A percentile compares a stretch with the other conserved stretches of the same genome.
These are phyloP conservation scores for Cynocephalus volans DNA, from an alignment of 2,113 vertebrate genomes.

Conservation along the genomic window DNA sequence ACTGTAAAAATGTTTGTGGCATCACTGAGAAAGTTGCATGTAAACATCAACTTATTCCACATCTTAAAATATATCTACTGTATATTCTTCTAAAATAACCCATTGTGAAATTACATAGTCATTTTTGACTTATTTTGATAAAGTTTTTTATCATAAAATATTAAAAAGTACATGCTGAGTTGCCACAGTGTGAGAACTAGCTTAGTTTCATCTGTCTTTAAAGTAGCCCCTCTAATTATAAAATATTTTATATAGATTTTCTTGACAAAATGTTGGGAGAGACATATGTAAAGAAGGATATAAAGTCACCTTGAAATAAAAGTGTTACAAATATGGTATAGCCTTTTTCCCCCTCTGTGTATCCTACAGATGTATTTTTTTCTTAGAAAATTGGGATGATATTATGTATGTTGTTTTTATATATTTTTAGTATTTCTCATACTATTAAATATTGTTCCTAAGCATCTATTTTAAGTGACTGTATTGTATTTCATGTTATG, in stretches of 20 bases:
- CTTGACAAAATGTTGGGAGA: constrained; percentile 30
- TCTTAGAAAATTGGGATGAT: neutral
- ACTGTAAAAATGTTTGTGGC: constrained; percentile 60
- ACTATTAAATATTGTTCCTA: neutral
- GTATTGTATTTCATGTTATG: neutral
- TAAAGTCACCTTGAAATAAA: neutral
- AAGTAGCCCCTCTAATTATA: constrained; percentile 35
- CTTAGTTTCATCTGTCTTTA: constrained; percentile 38
- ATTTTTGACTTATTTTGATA: constrained; percentile 6
- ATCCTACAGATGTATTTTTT: neutral
- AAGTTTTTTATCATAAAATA: constrained; percentile 21
- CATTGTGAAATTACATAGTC: constrained; percentile 24
- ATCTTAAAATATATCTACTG: constrained; percentile 65
- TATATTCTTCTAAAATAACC: constrained; percentile 59
- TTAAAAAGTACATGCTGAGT: constrained; percentile 27
- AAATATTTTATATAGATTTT: constrained; percentile 13
- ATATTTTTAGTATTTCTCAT: neutral
- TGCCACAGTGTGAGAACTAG: neutral
- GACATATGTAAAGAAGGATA: constrained; percentile 10
- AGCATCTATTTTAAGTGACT: constrained; percentile 23
- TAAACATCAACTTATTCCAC: constrained; percentile 53
- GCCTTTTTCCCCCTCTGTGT: neutral
- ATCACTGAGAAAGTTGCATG: constrained; percentile 69
- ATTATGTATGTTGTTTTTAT: neutral
- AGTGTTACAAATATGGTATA: too few species aligned